phyloP scores from a whole-genome alignment of 2,113 vertebrate genomes.

The Tylochromis polylepis region DNA sequence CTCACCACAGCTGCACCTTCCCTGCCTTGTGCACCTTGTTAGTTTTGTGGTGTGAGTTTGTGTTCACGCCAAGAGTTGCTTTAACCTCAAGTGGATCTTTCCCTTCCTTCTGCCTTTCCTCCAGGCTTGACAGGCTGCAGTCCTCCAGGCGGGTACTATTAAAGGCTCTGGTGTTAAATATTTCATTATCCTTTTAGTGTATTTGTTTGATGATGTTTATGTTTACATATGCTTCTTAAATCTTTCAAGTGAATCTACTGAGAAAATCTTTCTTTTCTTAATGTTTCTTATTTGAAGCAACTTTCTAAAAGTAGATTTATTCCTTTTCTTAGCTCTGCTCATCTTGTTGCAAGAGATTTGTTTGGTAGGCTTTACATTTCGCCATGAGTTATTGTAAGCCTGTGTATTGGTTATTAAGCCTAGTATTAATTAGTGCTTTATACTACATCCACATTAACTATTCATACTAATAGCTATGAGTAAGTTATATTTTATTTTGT shows the following conservation, averaged over 20 bases:
- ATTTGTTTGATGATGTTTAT: neutral
- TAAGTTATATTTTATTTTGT: neutral
- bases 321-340: neutral
- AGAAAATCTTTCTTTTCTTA: neutral
- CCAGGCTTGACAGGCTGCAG: neutral
- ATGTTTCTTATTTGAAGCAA: neutral
- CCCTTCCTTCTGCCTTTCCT: neutral
- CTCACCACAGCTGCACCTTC: neutral
- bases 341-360: neutral
- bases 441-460: neutral
- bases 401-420: neutral
- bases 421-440: neutral
- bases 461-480: neutral
- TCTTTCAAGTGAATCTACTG: neutral
- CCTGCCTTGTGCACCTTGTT: neutral
- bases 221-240: neutral
- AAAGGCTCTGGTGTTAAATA: neutral
- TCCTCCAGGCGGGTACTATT: neutral
- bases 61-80: neutral
- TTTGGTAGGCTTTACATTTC: neutral
- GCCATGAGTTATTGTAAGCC: neutral
- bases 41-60: neutral
- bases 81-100: neutral
- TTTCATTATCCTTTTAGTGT: neutral
- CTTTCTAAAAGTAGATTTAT: neutral